Evolutionary conservation across 1,140 invertebrate species (phyloP).

Genomic region (Heterodera carotae): DNA sequence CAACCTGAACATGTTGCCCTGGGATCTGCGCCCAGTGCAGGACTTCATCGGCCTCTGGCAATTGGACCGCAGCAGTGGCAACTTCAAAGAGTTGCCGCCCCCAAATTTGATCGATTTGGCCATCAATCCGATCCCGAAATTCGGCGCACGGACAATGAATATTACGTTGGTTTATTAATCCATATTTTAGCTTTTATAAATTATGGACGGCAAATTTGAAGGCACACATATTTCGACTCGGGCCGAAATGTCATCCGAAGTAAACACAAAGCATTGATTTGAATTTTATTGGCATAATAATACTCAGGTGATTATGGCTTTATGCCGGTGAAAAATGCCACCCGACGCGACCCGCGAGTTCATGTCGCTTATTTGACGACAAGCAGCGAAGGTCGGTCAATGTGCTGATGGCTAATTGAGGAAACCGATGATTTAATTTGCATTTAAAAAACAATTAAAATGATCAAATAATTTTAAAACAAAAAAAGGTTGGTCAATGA

Average conservation of each 20-base stretch:
- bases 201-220: slow-evolving; percentile 26
- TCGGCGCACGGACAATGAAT: slow-evolving; percentile 63
- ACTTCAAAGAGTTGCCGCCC: slow-evolving; percentile 53
- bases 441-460: too few relatives aligned
- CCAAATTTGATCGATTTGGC: slow-evolving; percentile 65
- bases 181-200: too few relatives aligned
- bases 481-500: slow-evolving; percentile 65
- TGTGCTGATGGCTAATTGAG: slow-evolving; percentile 16
- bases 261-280: background rate
- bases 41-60: slow-evolving; percentile 64
- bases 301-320: slow-evolving; percentile 59
- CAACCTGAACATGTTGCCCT: slow-evolving; percentile 60
- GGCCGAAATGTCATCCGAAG: slow-evolving; percentile 52
- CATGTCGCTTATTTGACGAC: slow-evolving; percentile 65
- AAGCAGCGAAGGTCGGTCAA: slow-evolving; percentile 57
- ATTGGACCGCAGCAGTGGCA: slow-evolving; percentile 40
- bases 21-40: slow-evolving; percentile 58
- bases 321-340: slow-evolving; percentile 65
- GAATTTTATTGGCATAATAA: background rate
- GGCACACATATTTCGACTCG: slow-evolving; percentile 61
- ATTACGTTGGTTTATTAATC: slow-evolving; percentile 54
- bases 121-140: slow-evolving; percentile 65
- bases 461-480: slow-evolving; percentile 31
- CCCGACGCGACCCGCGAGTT: slow-evolving; percentile 61
- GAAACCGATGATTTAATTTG: slow-evolving; percentile 1